Conservation (phyloP, 2,113 vertebrate genomes). For the Pteruthius melanotis region DNA sequence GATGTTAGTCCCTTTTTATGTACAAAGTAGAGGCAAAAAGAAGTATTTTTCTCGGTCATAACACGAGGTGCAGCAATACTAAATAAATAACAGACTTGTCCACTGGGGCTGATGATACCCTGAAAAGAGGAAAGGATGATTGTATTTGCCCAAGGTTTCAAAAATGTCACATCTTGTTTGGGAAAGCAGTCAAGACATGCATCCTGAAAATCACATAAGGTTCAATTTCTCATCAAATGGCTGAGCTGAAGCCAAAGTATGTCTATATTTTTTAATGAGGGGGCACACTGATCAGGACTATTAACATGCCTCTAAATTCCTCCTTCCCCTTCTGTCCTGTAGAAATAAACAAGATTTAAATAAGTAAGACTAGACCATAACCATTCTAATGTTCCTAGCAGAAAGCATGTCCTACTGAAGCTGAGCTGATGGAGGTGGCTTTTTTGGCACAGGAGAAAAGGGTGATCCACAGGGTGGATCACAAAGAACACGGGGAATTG, state of each 20-base stretch:
- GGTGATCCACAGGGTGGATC: background rate
- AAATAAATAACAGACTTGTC: background rate
- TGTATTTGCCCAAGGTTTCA: background rate
- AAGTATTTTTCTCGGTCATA: background rate
- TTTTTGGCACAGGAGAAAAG: background rate
- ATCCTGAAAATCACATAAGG: background rate
- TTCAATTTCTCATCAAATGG: background rate
- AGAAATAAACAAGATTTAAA: background rate
- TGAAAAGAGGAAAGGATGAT: background rate
- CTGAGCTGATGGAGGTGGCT: background rate
- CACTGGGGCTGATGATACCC: fast-evolving
- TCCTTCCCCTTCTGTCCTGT: background rate
- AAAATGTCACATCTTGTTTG: background rate
- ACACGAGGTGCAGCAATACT: fast-evolving
- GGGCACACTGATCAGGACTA: background rate
- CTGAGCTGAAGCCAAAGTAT: background rate
- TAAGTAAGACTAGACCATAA: background rate
- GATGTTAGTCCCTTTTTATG: background rate
- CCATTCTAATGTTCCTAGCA: background rate
- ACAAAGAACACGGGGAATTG: background rate
- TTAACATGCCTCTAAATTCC: background rate
- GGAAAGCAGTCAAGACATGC: background rate
- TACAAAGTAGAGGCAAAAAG: background rate
- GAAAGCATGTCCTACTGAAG: background rate
- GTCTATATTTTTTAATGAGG: background rate